phyloP scores from a whole-genome alignment of 1,140 invertebrate species.

The Cydia splendana region DNA sequence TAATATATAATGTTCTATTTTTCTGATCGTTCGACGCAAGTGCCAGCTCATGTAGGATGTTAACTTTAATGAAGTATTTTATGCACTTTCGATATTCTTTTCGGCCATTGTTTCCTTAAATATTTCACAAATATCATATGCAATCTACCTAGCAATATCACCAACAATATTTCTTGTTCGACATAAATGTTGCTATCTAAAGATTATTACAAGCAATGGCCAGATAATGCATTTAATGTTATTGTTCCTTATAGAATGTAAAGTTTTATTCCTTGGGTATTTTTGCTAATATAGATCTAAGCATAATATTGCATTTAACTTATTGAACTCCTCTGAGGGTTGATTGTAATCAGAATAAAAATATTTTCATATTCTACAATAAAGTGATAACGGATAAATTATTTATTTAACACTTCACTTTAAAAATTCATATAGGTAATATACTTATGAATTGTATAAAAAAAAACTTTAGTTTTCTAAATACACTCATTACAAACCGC shows the following conservation, averaged over 20 bases:
- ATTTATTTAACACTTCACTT: constrained; percentile 16
- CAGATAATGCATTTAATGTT: constrained; percentile 64
- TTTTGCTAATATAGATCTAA: constrained; percentile 57
- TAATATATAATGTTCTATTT: constrained; percentile 68
- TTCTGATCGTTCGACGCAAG: constrained; percentile 48
- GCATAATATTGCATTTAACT: constrained; percentile 58
- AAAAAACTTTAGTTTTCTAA: background rate
- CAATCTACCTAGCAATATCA: background rate
- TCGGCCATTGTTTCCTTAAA: constrained; percentile 11
- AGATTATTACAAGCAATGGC: constrained; percentile 42
- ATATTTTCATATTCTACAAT: constrained; percentile 29
- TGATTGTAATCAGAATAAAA: constrained; percentile 7
- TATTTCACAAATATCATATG: background rate
- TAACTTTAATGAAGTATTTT: constrained; percentile 23
- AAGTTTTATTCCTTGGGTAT: constrained; percentile 49
- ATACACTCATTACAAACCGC: background rate
- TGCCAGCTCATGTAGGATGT: constrained; percentile 29
- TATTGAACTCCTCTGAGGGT: constrained; percentile 24
- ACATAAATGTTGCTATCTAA: constrained; percentile 37
- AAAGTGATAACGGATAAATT: constrained; percentile 14
- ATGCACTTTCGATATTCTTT: constrained; percentile 5
- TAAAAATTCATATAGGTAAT: background rate
- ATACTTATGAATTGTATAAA: constrained; percentile 1
- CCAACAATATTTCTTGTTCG: constrained; percentile 34
- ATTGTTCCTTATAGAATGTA: constrained; percentile 55